phyloP scores from a whole-genome alignment of 2,797 vertebrate species.

The Gila robusta region DNA sequence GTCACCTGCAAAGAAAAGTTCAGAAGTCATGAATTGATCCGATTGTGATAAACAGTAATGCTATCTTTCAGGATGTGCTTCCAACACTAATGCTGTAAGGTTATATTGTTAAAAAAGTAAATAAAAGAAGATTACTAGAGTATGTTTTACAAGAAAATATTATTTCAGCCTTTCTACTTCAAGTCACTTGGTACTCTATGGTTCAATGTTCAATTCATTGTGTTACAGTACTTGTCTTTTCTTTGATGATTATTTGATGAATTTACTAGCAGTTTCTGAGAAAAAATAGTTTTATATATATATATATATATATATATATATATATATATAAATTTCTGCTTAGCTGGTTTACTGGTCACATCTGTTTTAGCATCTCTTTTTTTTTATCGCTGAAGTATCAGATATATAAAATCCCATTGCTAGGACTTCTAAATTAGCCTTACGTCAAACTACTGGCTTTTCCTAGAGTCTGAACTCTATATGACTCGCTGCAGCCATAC shows the following conservation, averaged over 20 bases:
- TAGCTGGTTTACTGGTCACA: too few relatives aligned
- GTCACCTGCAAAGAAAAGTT: background rate
- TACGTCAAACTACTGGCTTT: slow-evolving; percentile 49
- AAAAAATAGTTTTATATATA: too few relatives aligned
- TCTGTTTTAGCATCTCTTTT: background rate
- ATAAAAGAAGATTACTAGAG: too few relatives aligned
- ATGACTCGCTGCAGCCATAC: slow-evolving; percentile 77
- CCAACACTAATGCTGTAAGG: background rate
- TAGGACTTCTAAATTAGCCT: background rate
- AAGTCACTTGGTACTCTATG: too few relatives aligned
- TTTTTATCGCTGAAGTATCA: background rate
- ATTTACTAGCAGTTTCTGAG: too few relatives aligned
- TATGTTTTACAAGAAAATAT: background rate
- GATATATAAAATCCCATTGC: slow-evolving; percentile 11
- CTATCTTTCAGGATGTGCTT: background rate
- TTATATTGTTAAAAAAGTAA: background rate
- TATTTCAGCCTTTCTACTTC: background rate
- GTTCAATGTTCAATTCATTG: background rate
- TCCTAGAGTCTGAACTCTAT: slow-evolving; percentile 73
- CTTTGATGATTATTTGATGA: too few relatives aligned
- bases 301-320: too few relatives aligned
- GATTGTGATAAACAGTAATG: background rate
- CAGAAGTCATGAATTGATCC: background rate
- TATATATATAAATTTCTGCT: too few relatives aligned
- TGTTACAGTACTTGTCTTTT: background rate